phyloP scores from a whole-genome alignment of 2,888 invertebrate genomes.

The Candidula unifasciata region DNA sequence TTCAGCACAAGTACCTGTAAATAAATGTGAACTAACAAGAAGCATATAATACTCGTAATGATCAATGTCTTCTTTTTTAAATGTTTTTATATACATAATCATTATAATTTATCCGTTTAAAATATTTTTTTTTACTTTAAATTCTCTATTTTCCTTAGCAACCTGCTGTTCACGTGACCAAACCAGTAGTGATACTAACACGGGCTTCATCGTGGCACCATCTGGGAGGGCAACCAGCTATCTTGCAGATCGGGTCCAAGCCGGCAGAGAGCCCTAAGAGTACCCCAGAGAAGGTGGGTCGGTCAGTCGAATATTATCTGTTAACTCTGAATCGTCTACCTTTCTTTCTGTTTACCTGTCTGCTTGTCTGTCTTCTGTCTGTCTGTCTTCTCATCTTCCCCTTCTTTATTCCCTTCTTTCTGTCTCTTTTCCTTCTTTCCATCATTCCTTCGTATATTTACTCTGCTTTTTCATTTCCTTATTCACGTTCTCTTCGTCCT shows the following conservation, averaged over 20 bases:
- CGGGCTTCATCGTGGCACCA: slow-evolving; percentile 47
- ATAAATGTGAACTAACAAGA: too few species aligned
- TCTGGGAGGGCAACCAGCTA: slow-evolving; percentile 20
- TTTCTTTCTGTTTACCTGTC: background rate
- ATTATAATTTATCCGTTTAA: too few species aligned
- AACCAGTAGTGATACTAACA: background rate
- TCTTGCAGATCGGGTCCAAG: slow-evolving; percentile 26
- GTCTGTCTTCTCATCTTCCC: background rate
- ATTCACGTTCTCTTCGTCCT: background rate
- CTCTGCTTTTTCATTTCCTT: slow-evolving; percentile 2
- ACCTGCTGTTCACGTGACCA: slow-evolving; percentile 43
- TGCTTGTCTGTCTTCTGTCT: background rate
- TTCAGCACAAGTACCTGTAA: too few species aligned
- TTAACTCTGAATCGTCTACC: too few species aligned
- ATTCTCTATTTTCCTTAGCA: too few species aligned
- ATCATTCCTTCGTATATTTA: background rate
- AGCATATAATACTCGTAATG: too few species aligned
- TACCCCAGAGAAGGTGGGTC: background rate
- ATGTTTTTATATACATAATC: too few species aligned
- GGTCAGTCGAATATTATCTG: too few species aligned
- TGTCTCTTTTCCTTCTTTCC: background rate
- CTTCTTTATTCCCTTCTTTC: background rate
- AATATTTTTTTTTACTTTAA: too few species aligned
- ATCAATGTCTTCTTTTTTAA: too few species aligned
- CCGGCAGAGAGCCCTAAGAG: background rate